Base-by-base conservation (phyloP, 1,140 invertebrate species). In the Tenebrio molitor region DNA sequence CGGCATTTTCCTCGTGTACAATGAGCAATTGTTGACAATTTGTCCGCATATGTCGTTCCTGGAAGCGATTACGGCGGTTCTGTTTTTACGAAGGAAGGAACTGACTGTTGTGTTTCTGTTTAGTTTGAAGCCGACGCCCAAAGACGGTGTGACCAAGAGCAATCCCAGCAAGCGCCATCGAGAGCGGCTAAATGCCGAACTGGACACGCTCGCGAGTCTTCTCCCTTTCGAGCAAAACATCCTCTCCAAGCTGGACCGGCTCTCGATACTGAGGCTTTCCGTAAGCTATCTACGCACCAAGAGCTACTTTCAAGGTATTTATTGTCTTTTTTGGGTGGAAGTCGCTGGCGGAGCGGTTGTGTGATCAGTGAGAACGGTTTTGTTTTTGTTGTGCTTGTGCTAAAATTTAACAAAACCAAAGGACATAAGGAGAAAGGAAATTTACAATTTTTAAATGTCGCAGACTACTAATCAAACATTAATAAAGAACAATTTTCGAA, bases 191-290 rank as follows among this genome's bases (percentile, higher is more conserved):
- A 99, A 99, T 84, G 96, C 95, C 1, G 98, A 99, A 85, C 86
- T 99, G 82, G 98, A 99, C 86, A 97, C 96, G 34, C 85, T 99
- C 76, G 98, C 98, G n/a, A 97, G 93, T 69, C 88, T 99, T 46
- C 88, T 99, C 79, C 98, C 98, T 73, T 99, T 98, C 87, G 97
- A 99, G 84, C 95, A 98, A 85, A 97, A 96, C 83, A 97, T 99
- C 81, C 91, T 99, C 50, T 97, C 95, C 81, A 99, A 99, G 87
- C 87, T 99, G 80, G 98, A 99, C 87, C 91, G 98, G 80, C 91
- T 99, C 16, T 98, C 96, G 80, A 99, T 99, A 77, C 89, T 99
- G 66, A 88, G 98, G 80, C 91, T 99, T 65, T 97, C 96, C 62
- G 98, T 99, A 84, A 97, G 95, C 85, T 99, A 99, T 85, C 91